Evolutionary conservation across 2,113 vertebrate genomes (phyloP).

Genomic region (Falcunculus frontatus): DNA sequence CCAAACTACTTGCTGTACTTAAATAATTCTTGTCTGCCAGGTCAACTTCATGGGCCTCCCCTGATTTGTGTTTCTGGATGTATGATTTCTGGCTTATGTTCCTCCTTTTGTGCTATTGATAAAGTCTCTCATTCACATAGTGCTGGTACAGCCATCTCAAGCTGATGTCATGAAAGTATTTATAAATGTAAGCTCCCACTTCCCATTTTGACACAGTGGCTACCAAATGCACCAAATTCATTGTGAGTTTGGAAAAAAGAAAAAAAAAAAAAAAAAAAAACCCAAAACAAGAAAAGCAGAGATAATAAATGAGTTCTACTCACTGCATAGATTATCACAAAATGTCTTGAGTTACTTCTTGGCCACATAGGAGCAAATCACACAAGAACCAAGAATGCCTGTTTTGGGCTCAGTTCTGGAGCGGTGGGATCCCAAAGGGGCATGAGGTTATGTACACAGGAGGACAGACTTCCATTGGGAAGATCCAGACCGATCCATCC

Average conservation of each 20-base stretch:
- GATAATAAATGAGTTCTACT: neutral
- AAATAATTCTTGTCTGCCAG: neutral
- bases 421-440: neutral
- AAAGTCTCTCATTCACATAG: neutral
- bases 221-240: neutral
- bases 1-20: neutral
- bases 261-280: neutral
- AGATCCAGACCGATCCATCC: neutral
- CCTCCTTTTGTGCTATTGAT: neutral
- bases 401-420: neutral
- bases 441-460: neutral
- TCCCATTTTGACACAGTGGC: neutral
- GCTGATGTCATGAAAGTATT: neutral
- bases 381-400: neutral
- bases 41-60: neutral
- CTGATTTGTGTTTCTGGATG: neutral
- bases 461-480: neutral
- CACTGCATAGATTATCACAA: neutral
- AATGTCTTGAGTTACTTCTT: neutral
- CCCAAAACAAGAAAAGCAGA: neutral
- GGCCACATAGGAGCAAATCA: rapidly evolving
- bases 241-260: neutral
- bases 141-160: neutral
- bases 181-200: neutral
- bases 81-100: neutral